These are phyloP conservation scores for Toxonevra muliebris DNA, from an alignment of 2,888 invertebrate genomes.

Conservation along the genomic window DNA sequence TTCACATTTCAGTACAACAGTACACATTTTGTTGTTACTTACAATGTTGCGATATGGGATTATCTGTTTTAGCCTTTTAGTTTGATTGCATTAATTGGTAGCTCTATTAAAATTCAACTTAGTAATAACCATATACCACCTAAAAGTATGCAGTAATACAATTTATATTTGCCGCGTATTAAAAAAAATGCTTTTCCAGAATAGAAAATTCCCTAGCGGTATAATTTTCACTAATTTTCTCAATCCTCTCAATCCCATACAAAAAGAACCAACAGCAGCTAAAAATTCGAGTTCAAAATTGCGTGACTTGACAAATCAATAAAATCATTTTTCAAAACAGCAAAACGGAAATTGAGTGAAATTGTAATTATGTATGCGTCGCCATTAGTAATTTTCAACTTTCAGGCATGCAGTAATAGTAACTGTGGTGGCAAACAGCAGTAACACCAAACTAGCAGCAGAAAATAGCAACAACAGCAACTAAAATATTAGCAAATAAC, in stretches of 20 bases:
- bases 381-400: slow-evolving; percentile 29
- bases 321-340: slow-evolving; percentile 49
- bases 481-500: not conserved
- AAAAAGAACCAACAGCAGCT: too few species aligned
- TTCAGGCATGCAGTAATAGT: not conserved
- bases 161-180: slow-evolving; percentile 3
- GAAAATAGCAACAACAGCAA: not conserved
- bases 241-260: too few species aligned
- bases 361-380: slow-evolving; percentile 44
- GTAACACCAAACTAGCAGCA: not conserved
- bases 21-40: too few species aligned
- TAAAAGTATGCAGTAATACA: slow-evolving; percentile 20
- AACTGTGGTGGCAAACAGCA: not conserved
- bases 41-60: too few species aligned
- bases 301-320: slow-evolving; percentile 57
- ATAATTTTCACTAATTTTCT: too few species aligned
- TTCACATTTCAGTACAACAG: too few species aligned
- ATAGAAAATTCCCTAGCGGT: too few species aligned
- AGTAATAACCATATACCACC: slow-evolving; percentile 2
- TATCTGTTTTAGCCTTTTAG: too few species aligned
- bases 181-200: too few species aligned
- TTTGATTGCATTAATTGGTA: not conserved
- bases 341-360: slow-evolving; percentile 53
- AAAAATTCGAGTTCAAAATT: slow-evolving; percentile 32
- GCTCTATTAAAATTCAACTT: slow-evolving; percentile 11